phyloP scores from a whole-genome alignment of 1,140 invertebrate species.

The Brachystomella parvula region DNA sequence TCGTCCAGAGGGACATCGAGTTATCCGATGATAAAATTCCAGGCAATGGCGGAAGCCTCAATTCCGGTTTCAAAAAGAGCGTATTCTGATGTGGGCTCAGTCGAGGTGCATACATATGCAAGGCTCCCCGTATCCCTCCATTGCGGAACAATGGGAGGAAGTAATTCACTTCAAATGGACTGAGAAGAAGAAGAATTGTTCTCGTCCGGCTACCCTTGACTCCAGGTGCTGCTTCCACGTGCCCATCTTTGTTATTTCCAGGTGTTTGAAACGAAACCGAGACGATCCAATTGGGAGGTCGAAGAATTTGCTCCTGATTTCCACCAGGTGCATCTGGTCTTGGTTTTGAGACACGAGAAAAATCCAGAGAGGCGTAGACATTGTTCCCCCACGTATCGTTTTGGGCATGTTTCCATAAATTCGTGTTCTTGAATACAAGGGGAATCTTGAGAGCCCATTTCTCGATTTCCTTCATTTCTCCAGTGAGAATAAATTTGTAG shows the following conservation, averaged over 20 bases:
- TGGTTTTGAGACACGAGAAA: constrained; percentile 7
- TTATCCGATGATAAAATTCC: background rate
- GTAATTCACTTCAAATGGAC: constrained; percentile 26
- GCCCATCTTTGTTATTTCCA: too few relatives aligned
- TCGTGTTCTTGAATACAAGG: constrained; percentile 1
- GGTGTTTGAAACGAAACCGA: background rate
- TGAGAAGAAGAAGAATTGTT: constrained; percentile 17
- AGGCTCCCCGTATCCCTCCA: background rate
- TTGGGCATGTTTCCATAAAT: constrained; percentile 6
- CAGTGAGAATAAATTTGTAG: background rate
- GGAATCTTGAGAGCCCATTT: constrained; percentile 11
- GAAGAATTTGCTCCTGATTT: constrained; percentile 3
- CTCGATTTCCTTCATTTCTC: constrained; percentile 8
- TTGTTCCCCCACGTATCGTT: constrained; percentile 16
- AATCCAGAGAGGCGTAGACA: constrained; percentile 19
- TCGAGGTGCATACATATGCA: constrained; percentile 20
- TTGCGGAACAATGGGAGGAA: constrained; percentile 7
- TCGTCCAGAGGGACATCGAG: too few relatives aligned
- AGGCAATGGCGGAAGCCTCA: constrained; percentile 9
- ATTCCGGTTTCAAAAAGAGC: constrained; percentile 4
- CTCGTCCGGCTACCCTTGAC: background rate
- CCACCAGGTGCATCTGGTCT: background rate
- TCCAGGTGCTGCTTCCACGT: too few relatives aligned
- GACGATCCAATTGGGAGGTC: constrained; percentile 13
- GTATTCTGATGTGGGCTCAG: constrained; percentile 11